Evolutionary conservation across 1,140 invertebrate species (phyloP), one percentile per base, ranked within the genome.

Genomic region (Dufourea novaeangliae): DNA sequence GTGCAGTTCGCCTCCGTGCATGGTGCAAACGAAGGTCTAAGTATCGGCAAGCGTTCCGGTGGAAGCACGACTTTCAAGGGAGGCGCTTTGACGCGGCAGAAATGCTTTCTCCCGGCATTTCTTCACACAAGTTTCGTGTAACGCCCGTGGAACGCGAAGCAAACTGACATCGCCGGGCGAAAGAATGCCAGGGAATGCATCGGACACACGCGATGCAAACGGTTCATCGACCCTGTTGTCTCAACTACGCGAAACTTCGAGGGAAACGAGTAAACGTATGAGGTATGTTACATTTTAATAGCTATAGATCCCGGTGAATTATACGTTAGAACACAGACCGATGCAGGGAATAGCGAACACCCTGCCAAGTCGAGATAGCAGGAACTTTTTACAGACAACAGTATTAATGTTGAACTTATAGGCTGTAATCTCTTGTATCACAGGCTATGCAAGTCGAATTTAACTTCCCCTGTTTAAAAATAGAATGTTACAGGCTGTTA

Each of bases 211-310:
- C 73, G 72, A 76, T 62, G 68, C 77, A 34, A 63, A 75, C 25
- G 50, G 81, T 67, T 84, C 81, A 81, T 57, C 81, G 82, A 76
- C 80, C 81, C 44, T 14, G 14, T 17, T 12, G 5, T 17, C 20
- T 14, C 32, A 44, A 34, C 22, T 32, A 39, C 50, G 67, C 50
- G 61, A 62, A 83, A 83, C 69, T 68, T 54, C 27, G 32, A 57
- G 61, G 34, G 56, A 44, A 50, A 67, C n/a, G 52, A 71, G 50
- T 52, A 39, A 54, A 73, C 59, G 66, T 56, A 75, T 22, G 70
- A 56, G 66, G 64, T 75, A 82, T 59, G 70, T 79, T 83, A 52
- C 73, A 25, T 39, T 78, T 78, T 44, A 57, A 69, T 59, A 69
- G 66, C 50, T 78, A 82, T 54, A 50, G 57, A 63, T 59, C 73